phyloP scores from a whole-genome alignment of 2,888 invertebrate species.

The Harpagoxenus sublaevis region DNA sequence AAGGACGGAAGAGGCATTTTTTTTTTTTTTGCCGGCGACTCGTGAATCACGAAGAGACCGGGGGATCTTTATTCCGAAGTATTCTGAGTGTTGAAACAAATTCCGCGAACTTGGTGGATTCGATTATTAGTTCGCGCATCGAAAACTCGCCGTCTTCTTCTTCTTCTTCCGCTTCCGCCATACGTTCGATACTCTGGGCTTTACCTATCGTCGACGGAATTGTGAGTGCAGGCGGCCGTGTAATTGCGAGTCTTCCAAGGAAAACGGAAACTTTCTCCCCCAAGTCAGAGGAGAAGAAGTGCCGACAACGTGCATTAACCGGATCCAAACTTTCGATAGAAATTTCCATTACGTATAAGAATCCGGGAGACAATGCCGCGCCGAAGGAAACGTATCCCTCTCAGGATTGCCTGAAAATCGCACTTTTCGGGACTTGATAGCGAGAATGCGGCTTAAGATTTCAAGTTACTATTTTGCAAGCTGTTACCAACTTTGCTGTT shows the following conservation, averaged over 20 bases:
- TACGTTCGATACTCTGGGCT: conserved; percentile 62
- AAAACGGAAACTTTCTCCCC: conserved; percentile 41
- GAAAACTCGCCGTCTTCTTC: conserved; percentile 61
- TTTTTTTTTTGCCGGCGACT: neutral
- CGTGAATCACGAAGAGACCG: conserved; percentile 3
- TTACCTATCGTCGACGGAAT: conserved; percentile 65
- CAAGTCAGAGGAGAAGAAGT: conserved; percentile 25
- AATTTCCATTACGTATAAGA: conserved; percentile 58
- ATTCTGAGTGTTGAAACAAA: conserved; percentile 66
- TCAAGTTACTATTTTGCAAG: conserved; percentile 9
- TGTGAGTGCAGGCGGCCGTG: conserved; percentile 71
- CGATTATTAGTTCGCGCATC: conserved; percentile 77
- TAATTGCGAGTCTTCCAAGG: conserved; percentile 65
- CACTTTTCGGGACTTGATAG: conserved; percentile 2
- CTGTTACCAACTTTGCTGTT: neutral
- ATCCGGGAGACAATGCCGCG: conserved; percentile 44
- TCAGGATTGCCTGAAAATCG: conserved; percentile 2
- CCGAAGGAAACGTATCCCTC: conserved; percentile 22
- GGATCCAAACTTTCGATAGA: conserved; percentile 56
- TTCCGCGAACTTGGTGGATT: conserved; percentile 72
- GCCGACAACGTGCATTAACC: conserved; percentile 53
- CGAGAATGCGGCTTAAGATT: neutral
- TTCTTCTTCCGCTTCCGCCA: conserved; percentile 17
- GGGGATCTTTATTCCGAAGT: conserved; percentile 58
- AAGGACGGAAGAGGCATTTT: conserved; percentile 23